These are phyloP conservation scores for Monodelphis domestica DNA, from an alignment of 2,797 vertebrate species.

Conservation along the genomic window DNA sequence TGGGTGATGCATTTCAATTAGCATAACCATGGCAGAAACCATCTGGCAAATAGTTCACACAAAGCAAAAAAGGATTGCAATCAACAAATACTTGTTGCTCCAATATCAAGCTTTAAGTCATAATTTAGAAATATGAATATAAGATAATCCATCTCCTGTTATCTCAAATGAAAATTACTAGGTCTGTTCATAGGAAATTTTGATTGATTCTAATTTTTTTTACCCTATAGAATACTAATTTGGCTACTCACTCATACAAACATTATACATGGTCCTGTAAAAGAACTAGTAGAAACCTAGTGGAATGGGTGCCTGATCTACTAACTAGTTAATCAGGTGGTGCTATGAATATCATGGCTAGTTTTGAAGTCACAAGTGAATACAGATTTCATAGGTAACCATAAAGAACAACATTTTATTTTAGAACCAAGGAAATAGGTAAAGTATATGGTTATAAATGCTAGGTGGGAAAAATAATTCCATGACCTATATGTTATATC, in stretches of 20 bases:
- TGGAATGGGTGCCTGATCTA: constrained; percentile 23
- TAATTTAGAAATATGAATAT: constrained; percentile 63
- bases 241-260: constrained; percentile 48
- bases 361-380: background rate
- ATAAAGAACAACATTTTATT: constrained; percentile 29
- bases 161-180: constrained; percentile 62
- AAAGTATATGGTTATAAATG: background rate
- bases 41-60: constrained; percentile 84
- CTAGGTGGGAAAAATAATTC: background rate
- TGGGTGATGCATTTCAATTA: constrained; percentile 84
- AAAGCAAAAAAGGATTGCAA: constrained; percentile 81
- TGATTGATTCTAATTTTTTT: constrained; percentile 61
- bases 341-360: background rate
- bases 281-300: constrained; percentile 18
- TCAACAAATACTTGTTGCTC: constrained; percentile 89
- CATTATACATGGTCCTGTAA: constrained; percentile 50
- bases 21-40: constrained; percentile 79
- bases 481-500: background rate
- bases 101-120: constrained; percentile 82
- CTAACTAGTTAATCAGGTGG: background rate
- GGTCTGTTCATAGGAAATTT: constrained; percentile 55
- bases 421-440: background rate
- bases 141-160: constrained; percentile 52
- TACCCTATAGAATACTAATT: constrained; percentile 51
- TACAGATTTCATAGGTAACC: background rate